Evolutionary conservation across 2,888 invertebrate genomes (phyloP).

Genomic region (Lasioglossum marginatum): DNA sequence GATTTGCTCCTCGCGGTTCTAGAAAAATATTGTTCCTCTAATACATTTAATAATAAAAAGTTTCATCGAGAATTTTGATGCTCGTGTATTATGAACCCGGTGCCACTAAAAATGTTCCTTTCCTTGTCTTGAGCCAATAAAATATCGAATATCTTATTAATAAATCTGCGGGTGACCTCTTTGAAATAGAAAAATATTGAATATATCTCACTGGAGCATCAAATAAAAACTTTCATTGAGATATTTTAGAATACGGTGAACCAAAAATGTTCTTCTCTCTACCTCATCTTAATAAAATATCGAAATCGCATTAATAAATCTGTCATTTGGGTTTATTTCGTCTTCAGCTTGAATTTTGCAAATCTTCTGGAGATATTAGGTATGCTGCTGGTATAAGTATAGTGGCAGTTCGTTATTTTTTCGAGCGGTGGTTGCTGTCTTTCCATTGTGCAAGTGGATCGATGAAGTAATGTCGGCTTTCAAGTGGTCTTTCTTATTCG

Average conservation of each 20-base stretch:
- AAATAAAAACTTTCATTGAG: neutral
- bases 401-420: neutral
- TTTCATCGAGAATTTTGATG: neutral
- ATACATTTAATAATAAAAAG: neutral
- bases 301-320: no score
- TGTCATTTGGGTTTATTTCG: neutral
- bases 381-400: neutral
- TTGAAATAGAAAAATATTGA: neutral
- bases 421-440: neutral
- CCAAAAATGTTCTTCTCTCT: neutral
- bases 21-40: neutral
- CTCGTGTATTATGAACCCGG: neutral
- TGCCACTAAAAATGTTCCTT: no score
- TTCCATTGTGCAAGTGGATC: neutral
- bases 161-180: neutral
- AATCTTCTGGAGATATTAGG: neutral
- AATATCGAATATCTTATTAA: neutral
- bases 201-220: neutral
- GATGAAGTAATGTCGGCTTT: neutral
- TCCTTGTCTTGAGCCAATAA: neutral
- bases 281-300: neutral
- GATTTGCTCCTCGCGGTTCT: neutral
- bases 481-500: neutral
- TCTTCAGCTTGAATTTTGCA: neutral
- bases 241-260: neutral